phyloP scores from a whole-genome alignment of 2,797 vertebrate species.

The Argyrosomus regius region DNA sequence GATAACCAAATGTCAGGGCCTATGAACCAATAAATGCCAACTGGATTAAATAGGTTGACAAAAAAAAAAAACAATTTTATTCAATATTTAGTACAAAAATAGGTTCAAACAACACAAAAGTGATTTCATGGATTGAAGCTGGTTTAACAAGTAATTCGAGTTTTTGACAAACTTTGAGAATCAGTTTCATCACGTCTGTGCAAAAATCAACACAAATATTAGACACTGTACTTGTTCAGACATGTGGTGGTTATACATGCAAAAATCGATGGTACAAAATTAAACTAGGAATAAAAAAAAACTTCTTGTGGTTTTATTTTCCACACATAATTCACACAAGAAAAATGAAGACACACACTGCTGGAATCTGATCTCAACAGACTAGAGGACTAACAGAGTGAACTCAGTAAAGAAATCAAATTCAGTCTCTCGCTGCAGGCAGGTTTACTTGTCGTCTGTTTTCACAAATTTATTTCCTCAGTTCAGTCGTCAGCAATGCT shows the following conservation, averaged over 20 bases:
- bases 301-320: too few relatives aligned
- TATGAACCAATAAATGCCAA: background rate
- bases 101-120: background rate
- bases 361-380: background rate
- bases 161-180: background rate
- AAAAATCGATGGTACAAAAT: background rate
- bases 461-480: background rate
- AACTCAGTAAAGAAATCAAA: background rate
- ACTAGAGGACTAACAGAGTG: background rate
- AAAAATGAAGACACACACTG: background rate
- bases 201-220: background rate
- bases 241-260: background rate
- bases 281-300: too few relatives aligned
- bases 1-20: background rate
- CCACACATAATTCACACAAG: background rate
- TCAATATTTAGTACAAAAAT: conserved; percentile 5
- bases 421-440: too few relatives aligned
- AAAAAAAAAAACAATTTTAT: conserved; percentile 63
- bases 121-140: background rate
- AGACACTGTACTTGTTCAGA: background rate
- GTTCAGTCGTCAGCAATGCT: conserved; percentile 88
- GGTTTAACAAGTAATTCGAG: background rate
- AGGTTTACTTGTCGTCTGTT: background rate
- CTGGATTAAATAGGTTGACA: background rate
- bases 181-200: conserved; percentile 1